phyloP scores from a whole-genome alignment of 2,113 vertebrate species.

The Oryzias curvinotus region DNA sequence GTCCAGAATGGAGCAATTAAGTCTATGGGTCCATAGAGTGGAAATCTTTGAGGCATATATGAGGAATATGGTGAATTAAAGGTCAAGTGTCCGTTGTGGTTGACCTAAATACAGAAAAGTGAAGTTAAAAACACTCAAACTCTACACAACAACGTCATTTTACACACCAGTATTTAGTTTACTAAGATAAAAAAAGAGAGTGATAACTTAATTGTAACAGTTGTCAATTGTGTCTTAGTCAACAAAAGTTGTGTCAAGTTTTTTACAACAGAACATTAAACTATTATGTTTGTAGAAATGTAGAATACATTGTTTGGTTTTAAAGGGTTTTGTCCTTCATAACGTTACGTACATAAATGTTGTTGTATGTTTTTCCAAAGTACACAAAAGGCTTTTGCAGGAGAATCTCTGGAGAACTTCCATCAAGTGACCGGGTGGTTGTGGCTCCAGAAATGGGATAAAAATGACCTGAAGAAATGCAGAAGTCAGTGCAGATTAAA shows the following conservation, averaged over 20 bases:
- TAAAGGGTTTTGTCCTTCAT: no score
- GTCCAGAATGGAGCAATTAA: conserved; percentile 68
- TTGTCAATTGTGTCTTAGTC: no score
- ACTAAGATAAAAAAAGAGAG: background rate
- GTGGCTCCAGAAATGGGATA: conserved; percentile 15
- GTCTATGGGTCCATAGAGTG: background rate
- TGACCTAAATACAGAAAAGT: conserved; percentile 55
- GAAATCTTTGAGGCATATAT: conserved; percentile 43
- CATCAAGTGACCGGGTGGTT: conserved; percentile 2
- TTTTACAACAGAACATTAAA: no score
- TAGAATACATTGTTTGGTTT: no score
- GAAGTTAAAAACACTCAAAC: no score
- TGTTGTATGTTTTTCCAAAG: conserved; percentile 14
- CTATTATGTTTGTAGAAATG: no score
- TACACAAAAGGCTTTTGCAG: conserved; percentile 18
- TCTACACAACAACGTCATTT: no score
- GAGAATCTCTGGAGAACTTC: conserved; percentile 43
- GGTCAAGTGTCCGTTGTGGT: conserved; percentile 73
- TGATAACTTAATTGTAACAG: no score
- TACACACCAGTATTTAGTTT: no score
- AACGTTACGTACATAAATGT: conserved; percentile 42
- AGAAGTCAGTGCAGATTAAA: no score
- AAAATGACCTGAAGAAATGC: conserved; percentile 27
- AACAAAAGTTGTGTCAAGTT: no score
- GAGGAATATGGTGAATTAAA: accelerated